Percentiles rank a stretch among this genome's conserved stretches.
These are phyloP conservation scores for Danio aesculapii DNA, from an alignment of 2,797 vertebrate species.

Conservation along the genomic window DNA sequence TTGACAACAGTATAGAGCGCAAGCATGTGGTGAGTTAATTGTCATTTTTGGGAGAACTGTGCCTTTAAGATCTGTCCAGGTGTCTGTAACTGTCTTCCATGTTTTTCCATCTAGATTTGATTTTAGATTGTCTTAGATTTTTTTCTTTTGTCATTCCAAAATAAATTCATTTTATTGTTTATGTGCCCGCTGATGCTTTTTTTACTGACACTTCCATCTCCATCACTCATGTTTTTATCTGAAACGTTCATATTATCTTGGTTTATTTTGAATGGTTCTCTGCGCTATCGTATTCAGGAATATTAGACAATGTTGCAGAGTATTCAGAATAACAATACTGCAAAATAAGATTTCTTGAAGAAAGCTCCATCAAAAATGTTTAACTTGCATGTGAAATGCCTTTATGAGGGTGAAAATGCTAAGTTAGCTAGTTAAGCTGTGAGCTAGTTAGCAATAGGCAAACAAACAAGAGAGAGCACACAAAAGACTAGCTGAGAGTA, in stretches of 20 bases:
- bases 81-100: constrained; percentile 38
- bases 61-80: background rate
- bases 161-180: constrained; percentile 34
- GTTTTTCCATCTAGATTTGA: constrained; percentile 25
- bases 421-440: background rate
- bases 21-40: background rate
- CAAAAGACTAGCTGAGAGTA: background rate
- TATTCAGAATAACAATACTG: background rate
- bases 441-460: background rate
- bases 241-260: background rate
- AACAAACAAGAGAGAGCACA: background rate
- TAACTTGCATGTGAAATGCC: constrained; percentile 36
- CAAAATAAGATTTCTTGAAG: background rate
- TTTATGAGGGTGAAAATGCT: constrained; percentile 1
- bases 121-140: background rate
- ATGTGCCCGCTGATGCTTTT: constrained; percentile 13
- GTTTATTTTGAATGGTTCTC: background rate
- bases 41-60: no score
- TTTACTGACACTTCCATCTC: background rate
- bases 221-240: background rate
- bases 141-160: constrained; percentile 1
- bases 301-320: background rate
- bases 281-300: background rate
- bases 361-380: background rate
- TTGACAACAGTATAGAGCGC: no score